Evolutionary conservation across 2,113 vertebrate species (phyloP).

Genomic region (Myiozetetes cayanensis): DNA sequence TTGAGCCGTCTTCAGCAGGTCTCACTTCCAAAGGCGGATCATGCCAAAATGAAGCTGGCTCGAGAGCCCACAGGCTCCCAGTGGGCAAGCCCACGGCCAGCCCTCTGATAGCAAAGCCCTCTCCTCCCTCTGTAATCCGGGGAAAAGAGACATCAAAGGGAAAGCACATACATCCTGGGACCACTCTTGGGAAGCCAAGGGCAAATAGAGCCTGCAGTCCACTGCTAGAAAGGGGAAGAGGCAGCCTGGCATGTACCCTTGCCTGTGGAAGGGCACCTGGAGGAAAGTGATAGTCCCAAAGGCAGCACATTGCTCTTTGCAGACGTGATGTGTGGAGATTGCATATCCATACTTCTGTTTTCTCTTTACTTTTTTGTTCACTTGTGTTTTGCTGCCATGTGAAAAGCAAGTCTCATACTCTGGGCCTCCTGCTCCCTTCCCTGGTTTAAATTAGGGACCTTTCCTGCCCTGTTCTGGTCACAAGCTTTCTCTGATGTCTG

Average conservation of each 20-base stretch:
- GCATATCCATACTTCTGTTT: fast-evolving
- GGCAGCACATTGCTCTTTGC: fast-evolving
- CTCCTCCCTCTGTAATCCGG: not conserved
- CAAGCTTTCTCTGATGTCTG: fast-evolving
- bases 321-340: fast-evolving
- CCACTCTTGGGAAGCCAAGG: not conserved
- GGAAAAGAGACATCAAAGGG: conserved; percentile 9
- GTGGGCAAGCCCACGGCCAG: not conserved
- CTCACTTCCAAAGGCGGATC: not conserved
- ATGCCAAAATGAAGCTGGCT: not conserved
- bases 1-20: conserved; percentile 16
- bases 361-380: not conserved
- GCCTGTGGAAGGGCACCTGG: fast-evolving
- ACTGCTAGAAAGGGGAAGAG: not conserved
- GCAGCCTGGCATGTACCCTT: not conserved
- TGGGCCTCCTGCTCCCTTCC: not conserved
- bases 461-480: not conserved
- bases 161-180: not conserved
- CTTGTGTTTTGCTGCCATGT: not conserved
- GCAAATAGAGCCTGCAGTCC: not conserved
- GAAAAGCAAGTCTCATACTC: not conserved
- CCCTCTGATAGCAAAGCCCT: not conserved
- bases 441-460: not conserved
- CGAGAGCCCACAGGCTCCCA: not conserved
- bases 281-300: not conserved